Base-by-base conservation (phyloP, 2,113 vertebrate species). In the Cyprinodon brontotheroides region DNA sequence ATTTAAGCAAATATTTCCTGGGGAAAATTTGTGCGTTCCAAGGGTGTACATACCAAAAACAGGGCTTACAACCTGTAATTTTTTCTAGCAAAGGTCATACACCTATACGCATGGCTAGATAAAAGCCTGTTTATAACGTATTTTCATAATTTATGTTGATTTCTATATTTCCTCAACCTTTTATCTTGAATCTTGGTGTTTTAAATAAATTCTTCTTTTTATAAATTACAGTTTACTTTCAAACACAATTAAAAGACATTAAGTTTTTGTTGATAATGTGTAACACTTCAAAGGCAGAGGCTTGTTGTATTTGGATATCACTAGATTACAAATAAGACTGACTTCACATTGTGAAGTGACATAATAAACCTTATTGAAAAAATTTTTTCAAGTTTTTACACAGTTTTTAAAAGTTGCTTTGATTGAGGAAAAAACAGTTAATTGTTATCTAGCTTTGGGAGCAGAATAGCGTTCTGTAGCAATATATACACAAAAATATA, bases 271-370 rank as follows among this genome's bases (percentile, higher is more conserved):
- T 72, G 67, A 38, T 20, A 1, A 50, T 41, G 68, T 70, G 60
- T 72, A 67, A 74, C 74, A 82, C 67, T 85, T 72, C 74, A 65
- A 61, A 29, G 37, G n/a, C 41, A 59, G 50, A 41, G 62, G 41
- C 5, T 20, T 71, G 17, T 7, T 76, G 76, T 53, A 77, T 81
- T 78, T 78, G 81, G 74, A 79, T 77, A 64, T 37, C 41, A 59
- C 76, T 59, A 81, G 75, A 88, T 82, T 86, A 74, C 65, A 80
- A 74, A 77, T 82, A 81, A 13, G 47, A 36, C 22, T 11, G 11
- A 59, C 50, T 65, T 70, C 14, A 39, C 29, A 29, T 29, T 29
- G 29, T 1, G 29, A 29, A 29, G 29, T 29, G 29, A 29, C 29
- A 29, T 29, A 29, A 29, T 29, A 29, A 29, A 29, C 29, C 29